Evolutionary conservation across 2,888 invertebrate species (phyloP).

Genomic region (Yponomeuta cagnagella): DNA sequence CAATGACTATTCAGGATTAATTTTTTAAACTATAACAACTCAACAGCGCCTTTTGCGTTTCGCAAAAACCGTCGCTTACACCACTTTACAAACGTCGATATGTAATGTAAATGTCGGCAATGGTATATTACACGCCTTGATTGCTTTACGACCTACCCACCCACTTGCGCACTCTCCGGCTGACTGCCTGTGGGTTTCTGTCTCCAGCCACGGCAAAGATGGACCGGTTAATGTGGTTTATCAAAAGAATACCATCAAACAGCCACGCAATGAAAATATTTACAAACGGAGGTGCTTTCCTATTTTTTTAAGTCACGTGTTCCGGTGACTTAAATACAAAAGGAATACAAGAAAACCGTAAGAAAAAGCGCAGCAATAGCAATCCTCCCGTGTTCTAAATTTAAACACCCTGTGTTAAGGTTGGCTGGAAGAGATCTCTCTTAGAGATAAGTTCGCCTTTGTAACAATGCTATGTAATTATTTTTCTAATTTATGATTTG

Average conservation of each 20-base stretch:
- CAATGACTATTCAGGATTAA: no score
- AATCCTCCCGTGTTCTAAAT: no score
- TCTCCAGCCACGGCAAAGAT: not conserved
- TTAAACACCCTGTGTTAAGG: no score
- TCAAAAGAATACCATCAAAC: conserved; percentile 4
- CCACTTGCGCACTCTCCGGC: conserved; percentile 12
- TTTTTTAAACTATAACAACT: not conserved
- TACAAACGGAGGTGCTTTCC: not conserved
- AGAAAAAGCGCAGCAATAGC: no score
- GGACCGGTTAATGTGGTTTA: not conserved
- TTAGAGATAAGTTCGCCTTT: no score
- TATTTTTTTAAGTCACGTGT: no score
- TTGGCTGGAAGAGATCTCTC: no score
- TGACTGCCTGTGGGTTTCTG: not conserved
- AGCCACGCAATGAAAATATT: not conserved
- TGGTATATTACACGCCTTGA: conserved; percentile 4
- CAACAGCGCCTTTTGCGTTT: not conserved
- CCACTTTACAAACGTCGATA: not conserved
- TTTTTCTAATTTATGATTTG: no score
- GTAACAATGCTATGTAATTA: no score
- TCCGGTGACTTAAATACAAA: no score
- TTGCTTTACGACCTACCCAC: conserved; percentile 8
- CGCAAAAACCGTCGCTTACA: not conserved
- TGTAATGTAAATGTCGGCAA: not conserved
- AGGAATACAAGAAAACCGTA: no score